These are phyloP conservation scores for Coluber constrictor DNA, from an alignment of 2,797 vertebrate species.

Conservation along the genomic window DNA sequence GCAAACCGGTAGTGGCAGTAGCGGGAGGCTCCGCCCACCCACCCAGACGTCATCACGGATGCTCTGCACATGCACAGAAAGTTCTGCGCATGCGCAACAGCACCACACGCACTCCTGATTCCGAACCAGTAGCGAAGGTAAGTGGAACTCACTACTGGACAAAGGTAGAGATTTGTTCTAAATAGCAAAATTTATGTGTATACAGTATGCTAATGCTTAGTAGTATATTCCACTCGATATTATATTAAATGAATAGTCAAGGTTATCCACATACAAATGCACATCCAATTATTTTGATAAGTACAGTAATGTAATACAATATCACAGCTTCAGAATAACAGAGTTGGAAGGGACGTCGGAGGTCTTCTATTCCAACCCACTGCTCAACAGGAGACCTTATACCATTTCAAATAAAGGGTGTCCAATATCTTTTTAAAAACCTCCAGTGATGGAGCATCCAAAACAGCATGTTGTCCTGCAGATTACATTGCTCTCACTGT, in stretches of 20 bases:
- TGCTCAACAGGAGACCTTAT: neutral
- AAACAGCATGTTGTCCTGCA: neutral
- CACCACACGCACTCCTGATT: too few species aligned
- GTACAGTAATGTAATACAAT: constrained; percentile 31
- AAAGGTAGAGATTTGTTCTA: neutral
- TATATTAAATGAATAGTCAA: neutral
- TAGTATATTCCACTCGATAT: neutral
- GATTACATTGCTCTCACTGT: neutral
- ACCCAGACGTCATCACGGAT: too few species aligned
- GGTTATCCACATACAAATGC: constrained; percentile 13
- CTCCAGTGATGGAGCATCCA: neutral
- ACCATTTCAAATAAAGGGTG: neutral
- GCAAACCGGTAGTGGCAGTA: too few species aligned
- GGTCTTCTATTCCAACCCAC: neutral
- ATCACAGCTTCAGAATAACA: neutral
- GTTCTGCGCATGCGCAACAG: too few species aligned
- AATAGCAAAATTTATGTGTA: neutral
- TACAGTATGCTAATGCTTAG: neutral
- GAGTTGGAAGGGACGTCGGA: neutral
- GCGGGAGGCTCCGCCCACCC: too few species aligned
- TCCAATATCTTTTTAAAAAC: neutral
- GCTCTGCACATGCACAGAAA: too few species aligned
- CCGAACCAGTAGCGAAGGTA: too few species aligned
- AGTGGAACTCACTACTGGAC: neutral
- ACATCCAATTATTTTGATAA: constrained; percentile 40